Base-by-base conservation (phyloP, 2,888 invertebrate genomes). In the Ametastegia equiseti region DNA sequence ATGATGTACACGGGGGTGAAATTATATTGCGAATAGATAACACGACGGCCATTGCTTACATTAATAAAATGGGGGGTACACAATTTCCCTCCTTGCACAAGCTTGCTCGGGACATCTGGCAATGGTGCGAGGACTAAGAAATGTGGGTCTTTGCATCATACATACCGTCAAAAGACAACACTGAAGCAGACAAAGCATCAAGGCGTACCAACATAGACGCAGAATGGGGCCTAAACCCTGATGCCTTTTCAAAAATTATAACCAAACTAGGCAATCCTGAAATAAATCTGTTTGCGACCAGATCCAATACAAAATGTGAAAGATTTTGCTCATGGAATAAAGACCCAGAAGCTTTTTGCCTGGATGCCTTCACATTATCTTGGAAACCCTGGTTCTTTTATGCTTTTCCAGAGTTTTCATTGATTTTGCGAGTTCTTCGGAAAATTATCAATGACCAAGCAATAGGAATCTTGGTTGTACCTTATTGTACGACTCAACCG, bases 371-470 rank as follows among this genome's bases (percentile, higher is more conserved):
- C 77, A 88, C 88, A 0, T n/a, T 83, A 1, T 30, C 33, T 4
- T 86, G 85, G 84, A 50, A 82, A 50, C 19, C 67, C 3, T 85
- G 83, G 27, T 57, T 2, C 3, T 84, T 84, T 81, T 89, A 88
- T 81, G 88, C 88, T 0, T 88, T 88, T 75, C 88, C 88, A 0
- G 87, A 87, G 1, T 89, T 89, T 82, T 81, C 85, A 0, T 30
- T 87, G 4, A 84, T 89, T 47, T 67, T 84, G 54, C 85, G 82
- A 83, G 80, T 82, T 1, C 36, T 90, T n/a, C 67, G 84, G 39
- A 89, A 89, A 83, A 87, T 89, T 27, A 19, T 27, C 15, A 63
- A 63, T 63, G 1, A 63, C 9, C 23, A 23, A 23, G 19, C 7
- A 54, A 54, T 23, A 27, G n/a, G n/a, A n/a, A n/a, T n/a, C n/a